Evolutionary conservation across 2,888 invertebrate species (phyloP), one percentile per base, ranked within the genome.

Genomic region (Vannuccia rotundouncinata): DNA sequence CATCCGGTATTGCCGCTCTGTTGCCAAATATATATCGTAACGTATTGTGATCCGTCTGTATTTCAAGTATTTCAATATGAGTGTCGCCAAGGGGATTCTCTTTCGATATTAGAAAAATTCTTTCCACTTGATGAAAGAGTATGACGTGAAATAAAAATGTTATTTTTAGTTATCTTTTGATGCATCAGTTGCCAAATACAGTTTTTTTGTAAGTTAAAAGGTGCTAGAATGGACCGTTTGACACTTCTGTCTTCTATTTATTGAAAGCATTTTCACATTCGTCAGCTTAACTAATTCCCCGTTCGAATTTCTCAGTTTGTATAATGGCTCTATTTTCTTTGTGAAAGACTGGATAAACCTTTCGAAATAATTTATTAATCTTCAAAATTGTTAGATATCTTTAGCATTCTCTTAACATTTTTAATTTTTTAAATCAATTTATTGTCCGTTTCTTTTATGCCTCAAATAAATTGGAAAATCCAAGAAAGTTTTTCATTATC

Each of bases 341-440:
- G 77, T 17, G 66, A 74, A 77, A 13, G 10, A 66, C 66, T 31
- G 77, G 10, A 77, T 76, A 31, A 77, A 74, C 10, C 77, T 10
- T 13, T 74, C 77, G 66, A 77, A 77, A 75, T 13, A 77, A 75
- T 77, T 77, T 17, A 13, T 17, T 13, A 77, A 22, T 13, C 77
- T 74, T 10, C 31, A 10, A 76, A 77, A 77, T 13, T 10, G 17
- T 76, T 77, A 31, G 10, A 77, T 10, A 10, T 77, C 66, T 17
- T 77, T 77, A 13, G 13, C 10, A 76, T 77, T 77, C 10, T 76
- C 10, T 10, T 10, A 10, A 77, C 22, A 22, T 10, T 13, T 77
- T 45, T 77, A 10, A 77, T 13, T 10, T 60, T 30, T 60, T 31
- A 10, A 10, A 13, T 76, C 74, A 74, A 22, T 22, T 74, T 17